Conservation (phyloP, 2,113 vertebrate genomes). For the Raja brachyura region DNA sequence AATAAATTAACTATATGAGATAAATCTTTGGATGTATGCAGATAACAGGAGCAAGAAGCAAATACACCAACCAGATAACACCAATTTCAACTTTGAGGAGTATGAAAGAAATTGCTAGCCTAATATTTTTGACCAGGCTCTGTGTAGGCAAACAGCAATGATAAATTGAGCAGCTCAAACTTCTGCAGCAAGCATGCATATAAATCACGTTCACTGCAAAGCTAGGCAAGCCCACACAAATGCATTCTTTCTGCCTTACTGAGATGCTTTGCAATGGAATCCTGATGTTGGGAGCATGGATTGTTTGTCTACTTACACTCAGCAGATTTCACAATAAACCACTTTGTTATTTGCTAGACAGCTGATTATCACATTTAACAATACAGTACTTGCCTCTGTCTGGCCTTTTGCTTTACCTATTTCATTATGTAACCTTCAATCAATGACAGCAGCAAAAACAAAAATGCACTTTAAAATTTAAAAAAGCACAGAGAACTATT, state of each 20-base stretch:
- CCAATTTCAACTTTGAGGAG: not conserved
- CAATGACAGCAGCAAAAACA: not conserved
- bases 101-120: not conserved
- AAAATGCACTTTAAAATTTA: no score
- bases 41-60: not conserved
- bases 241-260: not conserved
- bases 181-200: not conserved
- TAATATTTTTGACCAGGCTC: not conserved
- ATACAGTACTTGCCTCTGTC: not conserved
- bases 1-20: not conserved
- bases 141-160: not conserved
- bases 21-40: not conserved
- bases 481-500: no score
- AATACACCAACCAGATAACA: not conserved
- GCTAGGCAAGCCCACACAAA: not conserved
- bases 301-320: not conserved
- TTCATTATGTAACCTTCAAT: not conserved
- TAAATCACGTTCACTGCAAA: not conserved
- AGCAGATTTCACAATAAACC: slow-evolving; percentile 1
- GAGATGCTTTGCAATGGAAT: not conserved
- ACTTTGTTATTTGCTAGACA: not conserved
- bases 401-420: not conserved
- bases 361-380: not conserved
- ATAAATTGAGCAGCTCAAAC: not conserved
- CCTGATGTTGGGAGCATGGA: not conserved